Evolutionary conservation across 1,140 invertebrate genomes (phyloP).

Genomic region (Neodiprion lecontei): DNA sequence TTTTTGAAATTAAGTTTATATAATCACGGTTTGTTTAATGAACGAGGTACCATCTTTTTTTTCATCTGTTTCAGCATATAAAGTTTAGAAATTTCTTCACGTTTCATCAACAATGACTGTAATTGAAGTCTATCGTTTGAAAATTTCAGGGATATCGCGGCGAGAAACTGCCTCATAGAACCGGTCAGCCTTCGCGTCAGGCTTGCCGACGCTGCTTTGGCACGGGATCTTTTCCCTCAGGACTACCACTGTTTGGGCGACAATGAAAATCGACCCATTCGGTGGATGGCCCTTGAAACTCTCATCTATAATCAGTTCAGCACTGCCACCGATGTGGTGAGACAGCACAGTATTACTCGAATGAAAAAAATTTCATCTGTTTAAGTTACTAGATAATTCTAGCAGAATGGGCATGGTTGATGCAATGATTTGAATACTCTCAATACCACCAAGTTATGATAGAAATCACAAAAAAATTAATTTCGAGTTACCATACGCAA

Average conservation of each 20-base stretch:
- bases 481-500: no score
- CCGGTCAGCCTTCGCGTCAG: constrained; percentile 74
- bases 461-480: no score
- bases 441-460: no score
- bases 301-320: constrained; percentile 81
- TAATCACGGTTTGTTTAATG: no score
- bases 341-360: constrained; percentile 33
- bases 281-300: constrained; percentile 94
- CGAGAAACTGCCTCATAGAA: constrained; percentile 89
- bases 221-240: constrained; percentile 90
- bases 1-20: no score
- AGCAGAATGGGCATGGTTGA: background rate
- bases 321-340: constrained; percentile 84
- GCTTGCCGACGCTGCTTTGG: constrained; percentile 87
- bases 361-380: background rate
- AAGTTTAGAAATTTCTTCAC: no score
- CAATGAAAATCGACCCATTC: constrained; percentile 93
- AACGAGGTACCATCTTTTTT: no score
- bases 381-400: background rate
- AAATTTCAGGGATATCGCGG: constrained; percentile 78
- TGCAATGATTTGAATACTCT: constrained; percentile 13
- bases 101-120: no score
- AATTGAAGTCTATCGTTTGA: background rate
- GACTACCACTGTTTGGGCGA: constrained; percentile 96
- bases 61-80: no score